Conservation (phyloP, 2,797 vertebrate genomes). For the Pogonophryne albipinna region DNA sequence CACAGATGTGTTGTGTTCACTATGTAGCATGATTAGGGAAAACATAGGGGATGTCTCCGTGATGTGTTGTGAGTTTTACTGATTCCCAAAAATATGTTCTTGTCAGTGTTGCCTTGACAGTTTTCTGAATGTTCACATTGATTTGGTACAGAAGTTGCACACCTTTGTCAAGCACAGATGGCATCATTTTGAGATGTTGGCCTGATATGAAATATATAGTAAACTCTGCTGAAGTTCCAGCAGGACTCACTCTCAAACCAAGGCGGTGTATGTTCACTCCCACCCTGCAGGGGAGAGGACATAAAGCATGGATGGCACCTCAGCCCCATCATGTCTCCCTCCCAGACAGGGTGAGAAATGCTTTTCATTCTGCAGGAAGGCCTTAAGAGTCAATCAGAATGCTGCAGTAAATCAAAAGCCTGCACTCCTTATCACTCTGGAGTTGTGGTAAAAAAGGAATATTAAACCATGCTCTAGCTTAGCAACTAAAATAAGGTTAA, state of each 20-base stretch:
- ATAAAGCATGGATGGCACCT: slow-evolving; percentile 50
- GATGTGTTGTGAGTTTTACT: too few relatives aligned
- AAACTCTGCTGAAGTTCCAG: slow-evolving; percentile 27
- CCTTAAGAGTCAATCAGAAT: slow-evolving; percentile 59
- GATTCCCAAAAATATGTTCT: too few relatives aligned
- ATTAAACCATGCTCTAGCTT: slow-evolving; percentile 59
- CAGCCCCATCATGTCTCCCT: slow-evolving; percentile 34
- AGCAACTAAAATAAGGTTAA: slow-evolving; percentile 65
- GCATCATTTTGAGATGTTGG: slow-evolving; percentile 14
- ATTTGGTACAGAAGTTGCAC: too few relatives aligned
- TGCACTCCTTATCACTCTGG: slow-evolving; percentile 45
- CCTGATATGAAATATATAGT: slow-evolving; percentile 5
- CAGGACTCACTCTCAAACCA: neutral
- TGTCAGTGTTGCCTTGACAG: too few relatives aligned
- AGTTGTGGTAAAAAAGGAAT: slow-evolving; percentile 48
- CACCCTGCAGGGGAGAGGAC: slow-evolving; percentile 30
- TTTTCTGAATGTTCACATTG: too few relatives aligned
- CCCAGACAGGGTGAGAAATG: slow-evolving; percentile 53
- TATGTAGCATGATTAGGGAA: too few relatives aligned
- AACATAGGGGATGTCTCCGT: too few relatives aligned
- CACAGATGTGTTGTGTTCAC: too few relatives aligned
- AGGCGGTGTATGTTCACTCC: slow-evolving; percentile 53
- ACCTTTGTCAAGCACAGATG: slow-evolving; percentile 16
- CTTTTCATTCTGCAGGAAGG: slow-evolving; percentile 53
- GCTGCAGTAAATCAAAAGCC: slow-evolving; percentile 41